phyloP scores from a whole-genome alignment of 2,888 invertebrate genomes.

The Leptinotarsa juncta region DNA sequence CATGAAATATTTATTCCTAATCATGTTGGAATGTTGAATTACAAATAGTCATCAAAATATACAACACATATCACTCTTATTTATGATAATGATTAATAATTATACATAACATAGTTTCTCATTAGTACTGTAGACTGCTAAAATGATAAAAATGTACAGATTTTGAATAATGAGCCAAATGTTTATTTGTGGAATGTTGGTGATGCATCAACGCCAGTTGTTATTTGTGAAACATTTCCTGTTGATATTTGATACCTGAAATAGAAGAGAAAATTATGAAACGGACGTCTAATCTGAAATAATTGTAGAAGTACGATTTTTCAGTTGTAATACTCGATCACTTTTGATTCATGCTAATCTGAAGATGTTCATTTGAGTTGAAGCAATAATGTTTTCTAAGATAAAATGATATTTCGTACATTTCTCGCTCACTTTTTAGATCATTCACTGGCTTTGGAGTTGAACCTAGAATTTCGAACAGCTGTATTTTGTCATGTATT shows the following conservation, averaged over 20 bases:
- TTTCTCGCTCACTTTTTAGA: too few relatives aligned
- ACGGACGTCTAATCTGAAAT: too few relatives aligned
- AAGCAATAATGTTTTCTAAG: too few relatives aligned
- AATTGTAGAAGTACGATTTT: too few relatives aligned
- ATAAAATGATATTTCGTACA: too few relatives aligned
- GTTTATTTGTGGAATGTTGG: not conserved
- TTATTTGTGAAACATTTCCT: not conserved
- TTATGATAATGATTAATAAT: not conserved
- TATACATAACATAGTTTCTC: not conserved
- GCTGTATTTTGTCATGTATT: too few relatives aligned
- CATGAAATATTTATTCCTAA: slow-evolving; percentile 28
- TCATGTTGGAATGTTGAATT: slow-evolving; percentile 52
- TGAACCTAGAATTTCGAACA: too few relatives aligned
- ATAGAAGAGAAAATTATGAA: not conserved
- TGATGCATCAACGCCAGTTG: not conserved
- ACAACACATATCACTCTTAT: slow-evolving; percentile 44
- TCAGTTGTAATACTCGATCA: too few relatives aligned
- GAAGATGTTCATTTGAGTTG: too few relatives aligned
- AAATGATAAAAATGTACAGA: not conserved
- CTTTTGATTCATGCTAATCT: too few relatives aligned
- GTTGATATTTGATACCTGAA: not conserved
- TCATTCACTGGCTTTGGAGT: too few relatives aligned
- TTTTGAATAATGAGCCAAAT: not conserved
- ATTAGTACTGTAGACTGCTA: not conserved
- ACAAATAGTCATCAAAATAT: slow-evolving; percentile 61